phyloP scores from a whole-genome alignment of 2,797 vertebrate genomes.

The Toxotes lorentzi region DNA sequence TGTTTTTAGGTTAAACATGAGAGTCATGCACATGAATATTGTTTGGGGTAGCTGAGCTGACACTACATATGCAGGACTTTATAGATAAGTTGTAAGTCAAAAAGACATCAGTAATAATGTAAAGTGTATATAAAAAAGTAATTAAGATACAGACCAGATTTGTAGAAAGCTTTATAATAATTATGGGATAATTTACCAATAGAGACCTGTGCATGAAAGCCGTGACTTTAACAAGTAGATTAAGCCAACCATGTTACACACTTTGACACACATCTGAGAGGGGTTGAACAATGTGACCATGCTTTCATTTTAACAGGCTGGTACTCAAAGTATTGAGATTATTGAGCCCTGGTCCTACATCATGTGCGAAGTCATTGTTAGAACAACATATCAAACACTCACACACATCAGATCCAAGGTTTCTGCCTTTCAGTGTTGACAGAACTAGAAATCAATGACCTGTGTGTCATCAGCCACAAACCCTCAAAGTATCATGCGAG shows the following conservation, averaged over 20 bases:
- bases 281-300: not conserved
- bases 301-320: not conserved
- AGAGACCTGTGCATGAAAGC: not conserved
- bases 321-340: not conserved
- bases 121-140: not conserved
- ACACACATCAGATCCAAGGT: not conserved
- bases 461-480: constrained; percentile 26
- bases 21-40: no score
- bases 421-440: constrained; percentile 38
- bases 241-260: not conserved
- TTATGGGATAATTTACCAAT: not conserved
- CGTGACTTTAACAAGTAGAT: not conserved
- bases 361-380: not conserved
- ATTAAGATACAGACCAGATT: not conserved
- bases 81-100: not conserved
- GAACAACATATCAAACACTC: not conserved
- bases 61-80: not conserved
- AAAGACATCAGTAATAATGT: not conserved
- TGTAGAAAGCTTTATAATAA: not conserved
- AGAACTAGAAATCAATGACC: constrained; percentile 51
- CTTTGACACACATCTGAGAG: not conserved
- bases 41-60: no score
- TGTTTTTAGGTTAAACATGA: no score
- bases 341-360: not conserved
- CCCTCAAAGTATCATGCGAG: not conserved